Percentiles rank a stretch among this genome's conserved stretches.
These are phyloP conservation scores for Drosophila melanogaster DNA, from an alignment of 1,140 invertebrate species.

Conservation along the genomic window DNA sequence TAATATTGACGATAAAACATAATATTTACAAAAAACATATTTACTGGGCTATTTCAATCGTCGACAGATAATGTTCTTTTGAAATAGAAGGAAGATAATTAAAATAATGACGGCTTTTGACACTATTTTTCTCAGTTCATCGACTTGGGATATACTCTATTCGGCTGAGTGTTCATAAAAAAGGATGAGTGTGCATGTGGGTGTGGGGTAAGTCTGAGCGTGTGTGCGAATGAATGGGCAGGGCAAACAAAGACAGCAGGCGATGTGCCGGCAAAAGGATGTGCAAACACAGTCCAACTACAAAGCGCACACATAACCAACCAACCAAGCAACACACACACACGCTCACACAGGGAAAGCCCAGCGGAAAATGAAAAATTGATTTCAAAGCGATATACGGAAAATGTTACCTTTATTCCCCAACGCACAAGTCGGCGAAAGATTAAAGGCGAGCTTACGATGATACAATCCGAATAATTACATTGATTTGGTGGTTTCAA, in stretches of 20 bases:
- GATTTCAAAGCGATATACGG: constrained; percentile 30
- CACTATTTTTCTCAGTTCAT: not conserved
- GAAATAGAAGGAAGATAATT: too few relatives aligned
- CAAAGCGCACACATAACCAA: constrained; percentile 26
- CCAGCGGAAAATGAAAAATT: constrained; percentile 55
- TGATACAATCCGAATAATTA: not conserved
- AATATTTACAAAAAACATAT: too few relatives aligned
- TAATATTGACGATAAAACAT: too few relatives aligned
- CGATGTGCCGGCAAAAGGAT: constrained; percentile 67
- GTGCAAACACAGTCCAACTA: constrained; percentile 65
- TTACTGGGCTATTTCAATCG: too few relatives aligned
- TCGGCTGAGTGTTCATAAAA: constrained; percentile 34
- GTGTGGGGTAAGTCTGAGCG: constrained; percentile 25
- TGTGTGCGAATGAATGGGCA: constrained; percentile 75
- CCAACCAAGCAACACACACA: not conserved
- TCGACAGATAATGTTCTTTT: too few relatives aligned
- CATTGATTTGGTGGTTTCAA: not conserved
- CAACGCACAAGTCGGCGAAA: not conserved
- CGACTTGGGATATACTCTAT: constrained; percentile 31
- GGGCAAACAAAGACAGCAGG: constrained; percentile 76
- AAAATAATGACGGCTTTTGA: too few relatives aligned
- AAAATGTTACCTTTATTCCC: constrained; percentile 4
- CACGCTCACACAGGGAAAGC: constrained; percentile 7
- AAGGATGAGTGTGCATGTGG: constrained; percentile 5
- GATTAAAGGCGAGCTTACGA: not conserved